Base-by-base conservation (phyloP, 2,113 vertebrate genomes). In the Austrofundulus limnaeus region DNA sequence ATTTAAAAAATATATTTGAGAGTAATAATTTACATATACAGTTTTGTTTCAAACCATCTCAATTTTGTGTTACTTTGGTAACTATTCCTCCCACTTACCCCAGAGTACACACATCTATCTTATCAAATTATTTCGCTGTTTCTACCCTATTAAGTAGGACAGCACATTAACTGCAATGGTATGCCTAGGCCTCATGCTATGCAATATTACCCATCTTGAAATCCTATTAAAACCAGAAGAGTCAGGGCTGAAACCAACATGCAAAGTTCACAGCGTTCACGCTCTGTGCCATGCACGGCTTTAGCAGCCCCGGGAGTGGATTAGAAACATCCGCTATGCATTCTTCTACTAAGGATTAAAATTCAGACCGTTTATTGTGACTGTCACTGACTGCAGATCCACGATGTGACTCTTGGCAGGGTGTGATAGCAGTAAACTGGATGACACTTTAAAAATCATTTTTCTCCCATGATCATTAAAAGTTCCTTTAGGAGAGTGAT, bases 91-190 rank as follows among this genome's bases (percentile, higher is more conserved):
- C 62, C 68, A 24, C 57, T 58, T 51, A 69, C 67, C 65, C 68
- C 61, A 46, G 55, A 77, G 78, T 62, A 50, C 70, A 42, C 72
- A 51, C 58, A 70, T 53, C 78, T 52, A 57, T 80, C 85, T 60
- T 66, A 63, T 66, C 86, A 85, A 88, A 90, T 86, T 78, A 72
- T 55, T 79, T 77, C 81, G 84, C 81, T 62, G 69, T 85, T 89
- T 90, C 78, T 81, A 83, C 73, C 80, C 77, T 80, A 84, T 87
- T 88, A 85, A 63, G 84, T 84, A 85, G 88, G 84, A 88, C 84
- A 88, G 85, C 80, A 82, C 81, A 78, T 87, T 87, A 87, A 89
- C 80, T 87, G 80, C 82, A 71, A 24, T 70, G 80, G 82, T 80
- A 80, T 77, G 81, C 65, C 9, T 43, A 70, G 72, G 66, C 65